Base-by-base conservation (phyloP, 53 echinoderm and acorn worm species). In the Pentamera pediparva region DNA sequence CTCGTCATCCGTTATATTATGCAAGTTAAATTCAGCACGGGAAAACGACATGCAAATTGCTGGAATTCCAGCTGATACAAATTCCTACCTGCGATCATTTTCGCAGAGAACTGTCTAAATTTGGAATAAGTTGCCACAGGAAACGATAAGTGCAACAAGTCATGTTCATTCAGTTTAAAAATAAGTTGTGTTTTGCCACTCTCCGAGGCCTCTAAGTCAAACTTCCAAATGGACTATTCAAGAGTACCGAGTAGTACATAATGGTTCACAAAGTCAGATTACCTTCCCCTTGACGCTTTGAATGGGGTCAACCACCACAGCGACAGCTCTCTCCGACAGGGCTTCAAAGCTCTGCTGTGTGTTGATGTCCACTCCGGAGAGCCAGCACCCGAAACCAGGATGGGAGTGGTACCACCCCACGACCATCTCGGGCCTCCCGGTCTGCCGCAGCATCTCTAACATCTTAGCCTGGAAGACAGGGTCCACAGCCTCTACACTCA, bases 331-430 rank as follows among this genome's bases (percentile, higher is more conserved):
- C 22, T 95, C 96, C 62, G 96, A 95, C 8, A 95, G 65, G 0
- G 96, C 96, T 74, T 95, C 96, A 83, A 95, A 95, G 56, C 96
- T 95, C 86, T 95, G 96, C 39, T 95, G 96, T 37, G 96, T 95
- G 83, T 95, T 95, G 79, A 95, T 95, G 83, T 95, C 96, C 2
- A 95, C 96, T 6, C 96, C 96, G 2, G 96, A 95, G 29, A 95
- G 76, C 96, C 96, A 95, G 67, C 96, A 95, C 13, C 96, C 96
- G 34, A 95, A 95, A 10, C 96, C 96, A 10, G 96, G 96, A 80
- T 95, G 90, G 30, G 96, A 95, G 59, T 95, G 96, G 62, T 95
- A 95, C 96, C 96, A 95, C 17, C 96, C 96, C 0, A 95, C 96
- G 6, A 95, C 96, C 96, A 95, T 95, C 75, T 95, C 96, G 13